Conservation (phyloP, 2,113 vertebrate species). For the Gracilinanus agilis region DNA sequence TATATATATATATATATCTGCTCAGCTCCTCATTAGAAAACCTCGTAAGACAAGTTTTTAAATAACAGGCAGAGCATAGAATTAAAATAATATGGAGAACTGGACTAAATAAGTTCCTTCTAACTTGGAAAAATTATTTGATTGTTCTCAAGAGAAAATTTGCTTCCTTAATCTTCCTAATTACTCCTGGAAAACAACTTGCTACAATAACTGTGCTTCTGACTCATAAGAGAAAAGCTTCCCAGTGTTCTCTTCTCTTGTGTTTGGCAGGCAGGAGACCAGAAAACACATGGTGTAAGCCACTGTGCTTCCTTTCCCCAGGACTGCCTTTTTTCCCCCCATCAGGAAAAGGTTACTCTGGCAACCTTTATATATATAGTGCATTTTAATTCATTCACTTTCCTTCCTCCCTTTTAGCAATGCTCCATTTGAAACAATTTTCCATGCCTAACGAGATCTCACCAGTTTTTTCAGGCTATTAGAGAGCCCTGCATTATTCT, state of each 20-base stretch:
- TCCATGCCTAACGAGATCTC: no score
- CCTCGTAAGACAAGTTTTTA: background rate
- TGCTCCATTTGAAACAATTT: background rate
- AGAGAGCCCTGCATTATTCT: background rate
- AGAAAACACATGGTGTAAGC: background rate
- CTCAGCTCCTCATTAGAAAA: background rate
- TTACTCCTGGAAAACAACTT: background rate
- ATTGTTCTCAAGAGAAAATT: background rate
- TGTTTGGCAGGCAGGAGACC: background rate
- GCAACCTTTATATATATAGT: background rate
- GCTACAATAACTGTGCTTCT: background rate
- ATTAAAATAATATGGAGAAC: no score
- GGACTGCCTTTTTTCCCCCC: background rate
- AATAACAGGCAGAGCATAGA: background rate
- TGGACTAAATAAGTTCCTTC: no score
- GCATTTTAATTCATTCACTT: background rate
- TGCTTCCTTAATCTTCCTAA: background rate
- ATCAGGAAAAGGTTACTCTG: background rate
- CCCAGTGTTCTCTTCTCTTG: background rate
- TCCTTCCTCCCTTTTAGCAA: background rate
- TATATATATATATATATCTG: background rate
- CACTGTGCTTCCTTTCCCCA: constrained; percentile 23
- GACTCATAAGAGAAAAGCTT: constrained; percentile 6
- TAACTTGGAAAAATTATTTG: no score
- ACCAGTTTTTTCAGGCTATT: constrained; percentile 2